phyloP scores from a whole-genome alignment of 2,888 invertebrate genomes.

The Beris morrisii region DNA sequence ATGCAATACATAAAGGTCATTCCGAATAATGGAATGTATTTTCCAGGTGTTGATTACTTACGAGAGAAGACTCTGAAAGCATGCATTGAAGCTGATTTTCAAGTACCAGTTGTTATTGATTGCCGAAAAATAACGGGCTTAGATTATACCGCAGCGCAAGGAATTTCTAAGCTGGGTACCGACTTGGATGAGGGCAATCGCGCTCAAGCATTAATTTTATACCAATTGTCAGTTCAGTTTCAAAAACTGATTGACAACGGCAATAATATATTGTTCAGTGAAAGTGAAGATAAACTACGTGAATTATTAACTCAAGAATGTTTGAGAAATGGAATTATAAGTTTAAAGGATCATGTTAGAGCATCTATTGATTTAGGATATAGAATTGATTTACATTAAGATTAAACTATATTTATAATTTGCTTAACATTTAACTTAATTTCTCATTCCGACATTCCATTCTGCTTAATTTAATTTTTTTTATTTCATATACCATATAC shows the following conservation, averaged over 20 bases:
- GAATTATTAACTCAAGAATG: constrained; percentile 54
- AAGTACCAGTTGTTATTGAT: constrained; percentile 65
- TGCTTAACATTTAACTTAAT: not conserved
- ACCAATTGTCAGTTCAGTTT: constrained; percentile 46
- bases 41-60: constrained; percentile 71
- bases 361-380: constrained; percentile 55
- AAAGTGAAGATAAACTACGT: constrained; percentile 47
- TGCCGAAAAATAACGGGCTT: constrained; percentile 66
- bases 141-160: constrained; percentile 70
- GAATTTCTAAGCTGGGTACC: constrained; percentile 51
- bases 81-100: constrained; percentile 56
- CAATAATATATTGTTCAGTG: constrained; percentile 53
- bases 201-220: constrained; percentile 48
- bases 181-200: constrained; percentile 47
- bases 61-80: constrained; percentile 62
- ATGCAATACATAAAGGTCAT: constrained; percentile 64
- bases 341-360: constrained; percentile 53
- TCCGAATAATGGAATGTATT: constrained; percentile 70
- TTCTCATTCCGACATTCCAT: not conserved
- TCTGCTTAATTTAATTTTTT: not conserved
- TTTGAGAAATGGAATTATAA: constrained; percentile 52
- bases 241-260: constrained; percentile 51
- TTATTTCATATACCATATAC: no score
- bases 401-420: no score
- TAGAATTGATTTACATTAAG: constrained; percentile 46